Evolutionary conservation across 2,888 invertebrate genomes (phyloP).

Genomic region (Falcaria lacertinaria): DNA sequence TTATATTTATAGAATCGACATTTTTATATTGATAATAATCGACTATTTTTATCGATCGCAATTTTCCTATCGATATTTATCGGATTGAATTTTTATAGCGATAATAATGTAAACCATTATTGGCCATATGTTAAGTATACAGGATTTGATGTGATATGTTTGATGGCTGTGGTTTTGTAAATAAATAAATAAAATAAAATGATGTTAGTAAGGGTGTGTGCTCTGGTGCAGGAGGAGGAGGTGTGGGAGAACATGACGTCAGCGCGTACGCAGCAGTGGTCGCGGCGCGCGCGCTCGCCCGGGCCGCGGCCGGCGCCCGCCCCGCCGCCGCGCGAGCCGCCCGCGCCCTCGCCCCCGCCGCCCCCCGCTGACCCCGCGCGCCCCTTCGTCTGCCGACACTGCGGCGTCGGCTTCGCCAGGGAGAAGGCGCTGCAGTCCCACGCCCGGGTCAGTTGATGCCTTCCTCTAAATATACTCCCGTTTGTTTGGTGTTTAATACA

Average conservation of each 20-base stretch:
- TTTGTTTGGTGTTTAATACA: too few species aligned
- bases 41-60: too few species aligned
- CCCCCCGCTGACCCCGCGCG: constrained; percentile 82
- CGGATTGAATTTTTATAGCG: too few species aligned
- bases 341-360: constrained; percentile 41
- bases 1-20: too few species aligned
- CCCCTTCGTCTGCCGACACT: constrained; percentile 87
- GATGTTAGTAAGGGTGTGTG: not conserved
- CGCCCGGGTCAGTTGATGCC: constrained; percentile 67
- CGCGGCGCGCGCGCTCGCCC: constrained; percentile 44
- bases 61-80: too few species aligned
- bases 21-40: too few species aligned
- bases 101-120: too few species aligned
- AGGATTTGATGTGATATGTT: too few species aligned
- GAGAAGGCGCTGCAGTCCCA: constrained; percentile 91
- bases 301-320: constrained; percentile 42
- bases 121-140: too few species aligned
- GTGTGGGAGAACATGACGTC: constrained; percentile 74
- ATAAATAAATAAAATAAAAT: too few species aligned
- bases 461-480: not conserved
- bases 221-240: constrained; percentile 40
- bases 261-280: constrained; percentile 76
- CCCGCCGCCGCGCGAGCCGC: constrained; percentile 28
- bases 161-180: too few species aligned
- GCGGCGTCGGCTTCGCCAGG: constrained; percentile 85